Evolutionary conservation across 2,113 vertebrate species (phyloP).

Genomic region (Thinocorus orbignyianus): DNA sequence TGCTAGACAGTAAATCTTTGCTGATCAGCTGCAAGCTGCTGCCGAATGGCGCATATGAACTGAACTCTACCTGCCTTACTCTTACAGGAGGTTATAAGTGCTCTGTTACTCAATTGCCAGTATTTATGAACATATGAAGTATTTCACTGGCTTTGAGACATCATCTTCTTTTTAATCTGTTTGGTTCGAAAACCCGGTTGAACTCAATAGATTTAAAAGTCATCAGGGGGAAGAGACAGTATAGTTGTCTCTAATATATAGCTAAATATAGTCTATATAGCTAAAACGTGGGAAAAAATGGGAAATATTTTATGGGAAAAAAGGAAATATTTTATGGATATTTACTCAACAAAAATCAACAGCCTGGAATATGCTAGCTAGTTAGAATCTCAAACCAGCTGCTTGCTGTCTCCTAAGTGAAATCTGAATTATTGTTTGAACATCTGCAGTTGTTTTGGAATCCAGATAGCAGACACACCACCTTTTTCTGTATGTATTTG

Average conservation of each 20-base stretch:
- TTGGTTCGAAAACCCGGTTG: background rate
- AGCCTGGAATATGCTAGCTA: background rate
- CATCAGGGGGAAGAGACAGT: background rate
- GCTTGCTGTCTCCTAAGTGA: background rate
- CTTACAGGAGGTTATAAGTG: background rate
- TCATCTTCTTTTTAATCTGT: background rate
- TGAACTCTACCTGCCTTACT: background rate
- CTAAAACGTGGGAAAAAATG: no score
- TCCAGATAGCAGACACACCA: background rate
- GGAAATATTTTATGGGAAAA: no score
- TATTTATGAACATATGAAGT: background rate
- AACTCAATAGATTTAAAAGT: background rate
- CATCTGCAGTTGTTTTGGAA: background rate
- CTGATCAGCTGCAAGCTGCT: background rate
- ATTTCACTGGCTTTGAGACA: background rate
- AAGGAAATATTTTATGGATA: background rate
- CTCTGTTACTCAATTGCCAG: background rate
- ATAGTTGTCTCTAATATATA: background rate
- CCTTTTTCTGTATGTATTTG: background rate
- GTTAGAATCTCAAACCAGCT: background rate
- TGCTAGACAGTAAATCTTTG: background rate
- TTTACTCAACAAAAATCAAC: background rate
- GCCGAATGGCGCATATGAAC: background rate
- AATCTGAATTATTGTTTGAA: background rate
- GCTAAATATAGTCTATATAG: no score